phyloP scores from a whole-genome alignment of 2,797 vertebrate species.

The Pangasius djambal region DNA sequence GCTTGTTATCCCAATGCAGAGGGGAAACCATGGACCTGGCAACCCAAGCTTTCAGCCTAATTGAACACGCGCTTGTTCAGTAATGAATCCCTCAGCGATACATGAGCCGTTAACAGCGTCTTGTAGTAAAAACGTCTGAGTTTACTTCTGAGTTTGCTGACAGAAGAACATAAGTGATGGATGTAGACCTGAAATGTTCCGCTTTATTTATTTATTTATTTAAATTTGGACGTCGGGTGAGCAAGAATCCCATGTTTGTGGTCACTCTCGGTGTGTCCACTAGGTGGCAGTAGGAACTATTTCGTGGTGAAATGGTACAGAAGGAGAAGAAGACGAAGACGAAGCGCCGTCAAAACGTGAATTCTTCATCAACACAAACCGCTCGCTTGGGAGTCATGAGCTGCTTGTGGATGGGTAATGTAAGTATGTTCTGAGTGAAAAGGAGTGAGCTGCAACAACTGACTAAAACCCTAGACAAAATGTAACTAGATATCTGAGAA shows the following conservation, averaged over 20 bases:
- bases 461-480: background rate
- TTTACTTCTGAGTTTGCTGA: background rate
- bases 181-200: background rate
- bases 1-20: too few relatives aligned
- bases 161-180: background rate
- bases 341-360: background rate
- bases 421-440: slow-evolving; percentile 40
- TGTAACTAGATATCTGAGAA: background rate
- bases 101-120: background rate
- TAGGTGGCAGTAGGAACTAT: slow-evolving; percentile 20
- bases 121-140: background rate
- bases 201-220: background rate
- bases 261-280: background rate
- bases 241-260: background rate
- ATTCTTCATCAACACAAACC: background rate
- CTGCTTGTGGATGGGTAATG: slow-evolving; percentile 64
- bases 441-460: background rate
- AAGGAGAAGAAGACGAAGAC: background rate
- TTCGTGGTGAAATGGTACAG: background rate
- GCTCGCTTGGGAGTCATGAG: slow-evolving; percentile 46
- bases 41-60: background rate
- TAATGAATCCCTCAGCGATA: background rate
- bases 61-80: background rate
- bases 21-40: background rate
- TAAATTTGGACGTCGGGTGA: too few relatives aligned